A percentile compares a stretch with the other conserved stretches of the same genome.
Conservation (phyloP, 92 coral and sea anemone genomes). For the Virgularia gustaviana region DNA sequence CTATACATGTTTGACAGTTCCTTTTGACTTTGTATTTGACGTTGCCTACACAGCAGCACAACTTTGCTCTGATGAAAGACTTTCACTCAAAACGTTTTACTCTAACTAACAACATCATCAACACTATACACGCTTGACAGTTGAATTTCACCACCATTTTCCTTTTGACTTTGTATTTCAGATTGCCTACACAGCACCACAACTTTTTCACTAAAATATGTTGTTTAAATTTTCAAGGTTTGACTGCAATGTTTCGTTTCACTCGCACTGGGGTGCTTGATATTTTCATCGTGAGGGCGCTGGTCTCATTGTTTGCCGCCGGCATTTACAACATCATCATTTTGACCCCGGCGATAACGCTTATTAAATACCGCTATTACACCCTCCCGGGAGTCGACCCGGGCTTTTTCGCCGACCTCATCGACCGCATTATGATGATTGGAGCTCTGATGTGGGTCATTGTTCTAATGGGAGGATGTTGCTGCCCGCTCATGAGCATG, state of each 20-base stretch:
- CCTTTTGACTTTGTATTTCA: too few species aligned
- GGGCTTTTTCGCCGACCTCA: constrained; percentile 64
- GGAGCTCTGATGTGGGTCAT: constrained; percentile 87
- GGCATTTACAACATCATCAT: constrained; percentile 67
- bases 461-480: constrained; percentile 63
- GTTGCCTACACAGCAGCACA: too few species aligned
- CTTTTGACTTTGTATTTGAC: too few species aligned
- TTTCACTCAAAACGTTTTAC: too few species aligned
- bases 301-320: constrained; percentile 81
- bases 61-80: too few species aligned
- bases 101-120: too few species aligned
- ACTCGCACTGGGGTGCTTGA: constrained; percentile 39
- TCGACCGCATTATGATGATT: constrained; percentile 72
- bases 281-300: constrained; percentile 73
- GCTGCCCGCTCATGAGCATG: constrained; percentile 82
- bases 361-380: constrained; percentile 76
- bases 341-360: constrained; percentile 89
- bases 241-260: constrained; percentile 18
- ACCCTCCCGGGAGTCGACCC: constrained; percentile 54
- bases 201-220: too few species aligned
- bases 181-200: too few species aligned
- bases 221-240: too few species aligned
- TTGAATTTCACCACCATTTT: too few species aligned
- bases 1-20: too few species aligned
- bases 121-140: too few species aligned